These are phyloP conservation scores for Bubo bubo DNA, from an alignment of 2,113 vertebrate genomes.

Conservation along the genomic window DNA sequence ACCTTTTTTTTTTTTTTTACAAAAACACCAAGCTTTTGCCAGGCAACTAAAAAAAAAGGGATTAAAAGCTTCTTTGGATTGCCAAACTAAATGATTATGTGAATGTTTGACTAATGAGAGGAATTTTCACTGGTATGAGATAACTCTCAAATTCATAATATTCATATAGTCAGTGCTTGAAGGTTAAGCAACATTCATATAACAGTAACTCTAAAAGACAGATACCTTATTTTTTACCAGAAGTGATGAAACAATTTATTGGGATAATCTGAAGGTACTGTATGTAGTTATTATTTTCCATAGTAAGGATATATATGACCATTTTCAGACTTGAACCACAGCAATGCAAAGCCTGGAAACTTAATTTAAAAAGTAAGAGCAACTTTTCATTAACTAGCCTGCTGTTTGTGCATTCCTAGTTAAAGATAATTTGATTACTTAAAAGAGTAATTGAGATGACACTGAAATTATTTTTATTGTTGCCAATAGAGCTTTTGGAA, in stretches of 20 bases:
- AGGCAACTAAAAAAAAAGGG: background rate
- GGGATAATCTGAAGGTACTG: background rate
- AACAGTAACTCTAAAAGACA: background rate
- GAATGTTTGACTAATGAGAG: background rate
- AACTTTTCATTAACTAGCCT: background rate
- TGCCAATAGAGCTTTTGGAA: background rate
- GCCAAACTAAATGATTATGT: background rate
- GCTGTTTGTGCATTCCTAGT: background rate
- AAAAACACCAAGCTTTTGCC: background rate
- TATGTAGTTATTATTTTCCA: background rate
- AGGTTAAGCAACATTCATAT: background rate
- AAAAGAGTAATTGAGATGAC: background rate
- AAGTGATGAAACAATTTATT: background rate
- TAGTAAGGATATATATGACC: background rate
- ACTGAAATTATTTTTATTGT: background rate
- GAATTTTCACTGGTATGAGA: background rate
- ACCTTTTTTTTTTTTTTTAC: background rate
- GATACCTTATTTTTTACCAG: background rate
- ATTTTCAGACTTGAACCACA: background rate
- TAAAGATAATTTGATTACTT: background rate
- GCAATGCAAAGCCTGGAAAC: background rate
- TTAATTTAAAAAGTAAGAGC: background rate
- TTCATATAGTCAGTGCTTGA: background rate
- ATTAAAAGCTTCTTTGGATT: background rate
- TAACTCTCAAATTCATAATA: background rate